phyloP scores from a whole-genome alignment of 2,888 invertebrate species.

The Drosophila mettleri region DNA sequence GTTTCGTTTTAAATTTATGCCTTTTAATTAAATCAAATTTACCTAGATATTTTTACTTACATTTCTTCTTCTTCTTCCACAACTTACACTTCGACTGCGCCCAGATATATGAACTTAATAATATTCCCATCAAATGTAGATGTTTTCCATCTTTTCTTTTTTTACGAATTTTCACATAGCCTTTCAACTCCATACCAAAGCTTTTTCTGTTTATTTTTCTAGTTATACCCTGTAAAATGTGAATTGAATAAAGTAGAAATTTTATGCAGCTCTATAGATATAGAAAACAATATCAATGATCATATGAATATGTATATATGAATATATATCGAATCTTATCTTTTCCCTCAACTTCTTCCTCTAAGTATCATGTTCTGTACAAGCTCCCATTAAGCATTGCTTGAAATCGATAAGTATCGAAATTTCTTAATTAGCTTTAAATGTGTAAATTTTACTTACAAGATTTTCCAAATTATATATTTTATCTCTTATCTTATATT shows the following conservation, averaged over 20 bases:
- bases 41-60: slow-evolving; percentile 37
- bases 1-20: slow-evolving; percentile 71
- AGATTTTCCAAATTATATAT: too few relatives aligned
- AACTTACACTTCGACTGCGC: slow-evolving; percentile 3
- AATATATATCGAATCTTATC: background rate
- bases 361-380: too few relatives aligned
- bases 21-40: slow-evolving; percentile 79
- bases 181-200: slow-evolving; percentile 1
- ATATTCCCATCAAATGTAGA: slow-evolving; percentile 61
- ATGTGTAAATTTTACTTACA: too few relatives aligned
- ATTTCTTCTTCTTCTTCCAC: slow-evolving; percentile 3
- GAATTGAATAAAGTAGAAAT: too few relatives aligned
- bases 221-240: background rate
- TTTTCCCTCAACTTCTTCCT: too few relatives aligned
- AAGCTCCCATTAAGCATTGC: too few relatives aligned
- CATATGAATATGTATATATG: background rate
- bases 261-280: background rate
- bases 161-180: slow-evolving; percentile 18
- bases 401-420: too few relatives aligned
- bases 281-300: background rate
- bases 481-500: too few relatives aligned
- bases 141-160: slow-evolving; percentile 17
- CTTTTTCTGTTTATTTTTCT: slow-evolving; percentile 5
- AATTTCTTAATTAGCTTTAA: too few relatives aligned
- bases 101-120: slow-evolving; percentile 56